These are phyloP conservation scores for Mycetomoellerius zeteki DNA, from an alignment of 1,140 invertebrate species.

Conservation along the genomic window DNA sequence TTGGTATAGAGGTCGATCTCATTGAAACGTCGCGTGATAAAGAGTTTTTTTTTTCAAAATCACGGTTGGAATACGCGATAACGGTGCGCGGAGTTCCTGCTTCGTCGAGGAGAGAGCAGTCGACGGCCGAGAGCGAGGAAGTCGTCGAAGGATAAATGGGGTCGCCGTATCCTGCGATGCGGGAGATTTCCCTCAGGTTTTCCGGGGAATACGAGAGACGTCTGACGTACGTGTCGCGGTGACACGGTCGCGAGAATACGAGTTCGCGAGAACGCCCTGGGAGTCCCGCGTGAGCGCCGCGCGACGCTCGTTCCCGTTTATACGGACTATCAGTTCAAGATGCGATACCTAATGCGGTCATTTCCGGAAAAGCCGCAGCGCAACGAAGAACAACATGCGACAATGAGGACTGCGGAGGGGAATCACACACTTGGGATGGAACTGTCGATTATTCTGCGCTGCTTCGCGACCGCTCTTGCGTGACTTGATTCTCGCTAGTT, in stretches of 20 bases:
- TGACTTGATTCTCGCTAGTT: not conserved
- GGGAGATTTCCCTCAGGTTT: slow-evolving; percentile 86
- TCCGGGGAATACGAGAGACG: slow-evolving; percentile 77
- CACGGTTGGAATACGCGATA: slow-evolving; percentile 28
- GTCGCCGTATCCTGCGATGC: slow-evolving; percentile 81
- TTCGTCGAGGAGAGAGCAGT: slow-evolving; percentile 41
- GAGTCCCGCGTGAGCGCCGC: slow-evolving; percentile 59
- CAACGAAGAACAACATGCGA: slow-evolving; percentile 50
- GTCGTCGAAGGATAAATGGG: slow-evolving; percentile 83
- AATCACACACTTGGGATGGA: slow-evolving; percentile 46
- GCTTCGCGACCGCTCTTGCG: slow-evolving; percentile 36
- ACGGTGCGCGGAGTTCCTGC: not conserved
- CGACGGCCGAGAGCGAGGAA: slow-evolving; percentile 47
- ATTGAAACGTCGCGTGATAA: slow-evolving; percentile 24
- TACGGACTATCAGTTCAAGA: slow-evolving; percentile 59
- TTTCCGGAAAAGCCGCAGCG: slow-evolving; percentile 71
- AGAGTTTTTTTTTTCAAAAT: slow-evolving; percentile 18
- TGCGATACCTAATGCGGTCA: slow-evolving; percentile 65
- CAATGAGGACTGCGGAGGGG: slow-evolving; percentile 6
- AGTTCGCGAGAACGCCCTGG: slow-evolving; percentile 66
- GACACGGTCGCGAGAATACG: slow-evolving; percentile 58
- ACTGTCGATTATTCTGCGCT: slow-evolving; percentile 45
- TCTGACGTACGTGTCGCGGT: slow-evolving; percentile 74
- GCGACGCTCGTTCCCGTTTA: slow-evolving; percentile 37
- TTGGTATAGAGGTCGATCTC: not conserved